Evolutionary conservation across 1,140 invertebrate genomes (phyloP).

Genomic region (Orchestia grillus): DNA sequence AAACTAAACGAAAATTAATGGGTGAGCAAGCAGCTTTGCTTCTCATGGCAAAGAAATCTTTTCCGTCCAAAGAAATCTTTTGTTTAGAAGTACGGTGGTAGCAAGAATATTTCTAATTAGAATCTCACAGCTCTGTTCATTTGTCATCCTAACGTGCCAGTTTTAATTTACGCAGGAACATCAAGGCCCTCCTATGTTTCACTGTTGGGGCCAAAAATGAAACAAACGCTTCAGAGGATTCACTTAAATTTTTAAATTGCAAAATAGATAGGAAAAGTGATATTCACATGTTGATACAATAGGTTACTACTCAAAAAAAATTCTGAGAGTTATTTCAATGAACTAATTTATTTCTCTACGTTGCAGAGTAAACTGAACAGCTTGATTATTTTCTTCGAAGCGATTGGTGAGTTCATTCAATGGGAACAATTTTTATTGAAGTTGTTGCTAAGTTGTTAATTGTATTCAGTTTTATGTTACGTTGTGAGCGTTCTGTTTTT

Average conservation of each 20-base stretch:
- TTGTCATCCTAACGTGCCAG: background rate
- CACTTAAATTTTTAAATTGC: too few species aligned
- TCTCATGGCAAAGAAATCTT: background rate
- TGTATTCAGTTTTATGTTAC: too few species aligned
- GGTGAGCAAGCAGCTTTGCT: background rate
- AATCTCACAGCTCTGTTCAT: background rate
- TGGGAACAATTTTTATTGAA: too few species aligned
- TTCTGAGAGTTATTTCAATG: background rate
- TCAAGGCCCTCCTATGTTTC: background rate
- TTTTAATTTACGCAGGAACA: background rate
- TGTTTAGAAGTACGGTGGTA: background rate
- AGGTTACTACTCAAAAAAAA: background rate
- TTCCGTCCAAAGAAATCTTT: background rate
- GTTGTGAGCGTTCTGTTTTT: too few species aligned
- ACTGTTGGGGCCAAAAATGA: background rate
- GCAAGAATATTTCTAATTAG: background rate
- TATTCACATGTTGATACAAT: background rate
- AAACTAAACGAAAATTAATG: background rate
- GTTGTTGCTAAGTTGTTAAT: too few species aligned
- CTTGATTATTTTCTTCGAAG: too few species aligned
- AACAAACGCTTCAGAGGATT: background rate
- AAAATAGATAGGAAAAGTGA: background rate
- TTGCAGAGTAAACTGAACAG: too few species aligned
- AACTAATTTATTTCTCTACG: too few species aligned
- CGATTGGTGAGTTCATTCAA: too few species aligned